Percentiles rank a stretch among this genome's conserved stretches.
These are phyloP conservation scores for Crocallis elinguaria DNA, from an alignment of 2,888 invertebrate species.

Conservation along the genomic window DNA sequence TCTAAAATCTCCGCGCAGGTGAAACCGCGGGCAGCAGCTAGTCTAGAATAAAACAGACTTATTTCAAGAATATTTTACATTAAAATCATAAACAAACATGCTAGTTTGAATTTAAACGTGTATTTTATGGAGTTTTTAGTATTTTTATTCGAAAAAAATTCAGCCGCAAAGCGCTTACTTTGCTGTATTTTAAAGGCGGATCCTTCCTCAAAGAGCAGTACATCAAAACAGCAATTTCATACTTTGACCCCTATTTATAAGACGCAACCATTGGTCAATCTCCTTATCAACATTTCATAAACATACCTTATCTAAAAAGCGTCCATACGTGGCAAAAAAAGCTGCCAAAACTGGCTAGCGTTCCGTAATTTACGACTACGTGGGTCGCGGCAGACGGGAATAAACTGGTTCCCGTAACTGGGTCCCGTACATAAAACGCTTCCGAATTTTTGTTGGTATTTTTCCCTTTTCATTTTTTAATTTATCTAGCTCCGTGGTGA, in stretches of 20 bases:
- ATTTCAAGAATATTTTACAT: too few species aligned
- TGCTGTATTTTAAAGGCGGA: too few species aligned
- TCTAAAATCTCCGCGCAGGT: too few species aligned
- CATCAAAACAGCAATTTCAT: not conserved
- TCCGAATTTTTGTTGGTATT: constrained; percentile 53
- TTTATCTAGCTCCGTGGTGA: constrained; percentile 54
- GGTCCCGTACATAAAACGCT: constrained; percentile 58
- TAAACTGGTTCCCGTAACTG: constrained; percentile 56
- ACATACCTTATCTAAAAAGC: constrained; percentile 47
- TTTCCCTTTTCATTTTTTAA: constrained; percentile 59
- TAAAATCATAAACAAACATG: too few species aligned
- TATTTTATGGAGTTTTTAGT: too few species aligned
- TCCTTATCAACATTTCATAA: constrained; percentile 37
- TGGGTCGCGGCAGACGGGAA: constrained; percentile 51
- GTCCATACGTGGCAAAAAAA: constrained; percentile 48
- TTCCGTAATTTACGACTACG: constrained; percentile 53
- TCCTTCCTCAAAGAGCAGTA: too few species aligned
- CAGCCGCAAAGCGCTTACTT: too few species aligned
- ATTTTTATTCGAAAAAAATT: too few species aligned
- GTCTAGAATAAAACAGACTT: too few species aligned
- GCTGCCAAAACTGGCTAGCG: constrained; percentile 53
- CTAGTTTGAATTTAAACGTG: too few species aligned
- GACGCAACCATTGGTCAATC: constrained; percentile 8
- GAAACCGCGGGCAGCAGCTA: too few species aligned
- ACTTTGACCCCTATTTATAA: not conserved